Conservation (phyloP, 2,888 invertebrate species). For the Empis stercorea region DNA sequence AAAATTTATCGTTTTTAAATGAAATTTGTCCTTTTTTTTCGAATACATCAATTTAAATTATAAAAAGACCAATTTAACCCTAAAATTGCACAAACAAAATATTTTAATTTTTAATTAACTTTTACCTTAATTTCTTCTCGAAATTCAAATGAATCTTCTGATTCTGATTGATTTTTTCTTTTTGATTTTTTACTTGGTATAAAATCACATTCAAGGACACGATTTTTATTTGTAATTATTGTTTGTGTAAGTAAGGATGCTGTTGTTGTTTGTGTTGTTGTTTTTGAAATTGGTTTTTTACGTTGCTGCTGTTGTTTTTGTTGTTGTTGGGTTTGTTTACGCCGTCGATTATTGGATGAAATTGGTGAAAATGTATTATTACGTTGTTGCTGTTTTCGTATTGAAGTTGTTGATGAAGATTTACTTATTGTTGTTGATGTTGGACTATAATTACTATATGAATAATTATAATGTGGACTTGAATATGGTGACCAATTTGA, state of each 20-base stretch:
- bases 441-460: neutral
- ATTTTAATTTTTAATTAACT: too few species aligned
- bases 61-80: too few species aligned
- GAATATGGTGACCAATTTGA: neutral
- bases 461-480: neutral
- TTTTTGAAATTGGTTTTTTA: neutral
- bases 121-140: slow-evolving; percentile 27
- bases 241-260: too few species aligned
- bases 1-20: too few species aligned
- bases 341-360: neutral
- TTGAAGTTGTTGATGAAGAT: neutral
- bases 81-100: too few species aligned
- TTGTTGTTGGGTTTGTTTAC: neutral
- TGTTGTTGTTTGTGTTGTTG: neutral
- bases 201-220: slow-evolving; percentile 29
- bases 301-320: neutral
- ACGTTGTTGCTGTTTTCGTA: neutral
- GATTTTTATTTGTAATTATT: slow-evolving; percentile 17
- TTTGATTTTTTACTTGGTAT: slow-evolving; percentile 30
- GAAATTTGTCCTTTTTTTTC: too few species aligned
- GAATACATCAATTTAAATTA: too few species aligned
- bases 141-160: slow-evolving; percentile 12
- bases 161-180: slow-evolving; percentile 15
- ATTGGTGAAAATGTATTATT: neutral
- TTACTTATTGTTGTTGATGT: neutral